A percentile compares a stretch with the other conserved stretches of the same genome.
These are phyloP conservation scores for Drosophila tropicalis DNA, from an alignment of 1,140 invertebrate genomes.

Conservation along the genomic window DNA sequence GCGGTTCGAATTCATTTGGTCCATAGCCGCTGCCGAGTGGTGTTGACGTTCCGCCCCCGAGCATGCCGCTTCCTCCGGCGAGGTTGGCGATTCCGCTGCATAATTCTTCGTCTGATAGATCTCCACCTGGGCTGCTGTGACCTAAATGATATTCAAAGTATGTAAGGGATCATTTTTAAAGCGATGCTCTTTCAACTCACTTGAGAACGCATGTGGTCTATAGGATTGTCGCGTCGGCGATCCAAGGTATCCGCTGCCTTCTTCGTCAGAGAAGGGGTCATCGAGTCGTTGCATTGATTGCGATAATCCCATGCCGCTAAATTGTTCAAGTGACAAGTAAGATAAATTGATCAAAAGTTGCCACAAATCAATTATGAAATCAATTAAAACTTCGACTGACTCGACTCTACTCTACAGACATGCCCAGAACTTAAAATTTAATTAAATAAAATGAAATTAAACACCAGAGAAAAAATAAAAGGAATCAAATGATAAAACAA, in stretches of 20 bases:
- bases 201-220: constrained; percentile 83
- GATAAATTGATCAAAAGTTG: constrained; percentile 23
- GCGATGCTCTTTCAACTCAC: constrained; percentile 40
- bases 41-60: constrained; percentile 81
- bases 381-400: constrained; percentile 31
- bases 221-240: constrained; percentile 83
- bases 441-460: constrained; percentile 46
- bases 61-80: constrained; percentile 71
- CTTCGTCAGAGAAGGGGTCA: constrained; percentile 84
- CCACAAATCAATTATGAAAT: constrained; percentile 35
- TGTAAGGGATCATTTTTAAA: background rate
- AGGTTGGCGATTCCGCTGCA: constrained; percentile 85
- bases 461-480: constrained; percentile 22
- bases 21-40: constrained; percentile 82
- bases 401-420: constrained; percentile 61
- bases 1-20: constrained; percentile 83
- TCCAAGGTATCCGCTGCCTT: constrained; percentile 83
- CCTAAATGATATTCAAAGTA: constrained; percentile 24
- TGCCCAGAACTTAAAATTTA: constrained; percentile 52
- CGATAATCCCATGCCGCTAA: constrained; percentile 83
- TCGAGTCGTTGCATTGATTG: constrained; percentile 83
- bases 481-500: constrained; percentile 13
- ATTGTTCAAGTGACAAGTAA: constrained; percentile 32
- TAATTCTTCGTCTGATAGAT: constrained; percentile 87
- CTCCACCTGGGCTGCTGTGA: constrained; percentile 85